Evolutionary conservation across 1,140 invertebrate genomes (phyloP), one percentile per base, ranked within the genome.

Genomic region (Goniozus legneri): DNA sequence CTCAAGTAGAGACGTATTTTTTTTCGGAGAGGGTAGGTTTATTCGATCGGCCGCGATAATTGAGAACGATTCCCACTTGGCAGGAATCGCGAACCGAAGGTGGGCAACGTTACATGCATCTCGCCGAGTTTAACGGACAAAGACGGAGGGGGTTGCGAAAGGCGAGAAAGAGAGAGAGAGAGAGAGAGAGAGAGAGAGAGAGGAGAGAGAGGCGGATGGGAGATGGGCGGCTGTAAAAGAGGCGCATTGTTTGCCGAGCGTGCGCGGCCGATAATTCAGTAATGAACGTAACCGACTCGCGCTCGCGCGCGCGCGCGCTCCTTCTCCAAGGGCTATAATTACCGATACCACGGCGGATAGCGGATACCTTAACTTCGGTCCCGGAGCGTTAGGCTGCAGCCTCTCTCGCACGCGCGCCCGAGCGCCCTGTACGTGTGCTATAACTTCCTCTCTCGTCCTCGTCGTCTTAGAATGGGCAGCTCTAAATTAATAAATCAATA

Each of bases 401-500:
- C 56, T n/a, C n/a, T n/a, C n/a, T n/a, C n/a, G 41, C 37, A 34
- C 48, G 55, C 52, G 32, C 44, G 56, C 47, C 54, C 18, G 36
- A 49, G 47, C 47, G 30, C 44, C 50, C 37, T 47, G 39, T 50
- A 47, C 37, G 33, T 27, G 33, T 30, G 33, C 32, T 10, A 6
- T 6, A 3, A 32, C 31, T 36, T 42, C 46, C 34, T 36, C 16
- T 10, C 10, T 27, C 24, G 10, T 36, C 34, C 35, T 8, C 48
- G 27, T 34, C 54, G 62, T 66, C 67, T 73, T 68, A 72, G 71
- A 74, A 74, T 74, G 71, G 70, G 68, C 71, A 74, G 71, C 71
- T 74, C 68, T 73, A 74, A 74, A 74, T 74, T 74, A 74, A 74
- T 74, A 73, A 74, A 74, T 74, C 71, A 74, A 74, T 70, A 64